Evolutionary conservation across 1,140 invertebrate species (phyloP), one percentile per base, ranked within the genome.

Genomic region (Meloidogyne chitwoodi): DNA sequence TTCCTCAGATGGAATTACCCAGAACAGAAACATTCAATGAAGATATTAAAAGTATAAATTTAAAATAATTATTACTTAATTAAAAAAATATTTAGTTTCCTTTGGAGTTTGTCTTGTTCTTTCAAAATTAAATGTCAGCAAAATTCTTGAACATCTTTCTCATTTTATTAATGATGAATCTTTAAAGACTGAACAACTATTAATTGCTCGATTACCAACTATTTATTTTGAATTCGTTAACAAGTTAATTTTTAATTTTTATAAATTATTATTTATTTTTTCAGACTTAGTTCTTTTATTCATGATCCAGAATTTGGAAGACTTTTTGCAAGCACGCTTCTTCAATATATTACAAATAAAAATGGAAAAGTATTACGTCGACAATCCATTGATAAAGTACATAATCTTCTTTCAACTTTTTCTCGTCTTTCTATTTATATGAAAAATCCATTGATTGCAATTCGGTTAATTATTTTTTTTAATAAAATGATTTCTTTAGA

Each of bases 191-290:
- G 69, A 10, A n/a, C 10, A 16, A 12, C 19, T 24, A 56, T 31
- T 31, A 19, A 61, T 72, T 31, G 48, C 26, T 64, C 41, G 27
- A 38, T 63, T 73, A 16, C 71, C 71, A 38, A 26, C 71, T n/a
- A 63, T 73, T 63, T 73, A 73, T 63, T 73, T 73, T 16, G 71
- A 73, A 63, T 38, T 73, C 3, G 31, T 73, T 24, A 73, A 64
- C 56, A 41, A 64, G 71, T 63, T 16, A 8, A 64, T 72, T 27
- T 24, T n/a, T 29, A 44, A 38, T 6, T 12, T 31, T 63, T 24
- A n/a, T 12, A 6, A 16, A 29, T 62, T 0, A 8, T n/a, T 26
- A 61, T 62, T 63, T 22, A 24, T n/a, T 65, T 0, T 22, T 63
- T 73, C 24, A 73, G 71, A 38, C 24, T 73, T 11, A 63, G 29